A percentile compares a stretch with the other conserved stretches of the same genome.
phyloP scores from a whole-genome alignment of 2,113 vertebrate species.

The Xiphophorus couchianus region DNA sequence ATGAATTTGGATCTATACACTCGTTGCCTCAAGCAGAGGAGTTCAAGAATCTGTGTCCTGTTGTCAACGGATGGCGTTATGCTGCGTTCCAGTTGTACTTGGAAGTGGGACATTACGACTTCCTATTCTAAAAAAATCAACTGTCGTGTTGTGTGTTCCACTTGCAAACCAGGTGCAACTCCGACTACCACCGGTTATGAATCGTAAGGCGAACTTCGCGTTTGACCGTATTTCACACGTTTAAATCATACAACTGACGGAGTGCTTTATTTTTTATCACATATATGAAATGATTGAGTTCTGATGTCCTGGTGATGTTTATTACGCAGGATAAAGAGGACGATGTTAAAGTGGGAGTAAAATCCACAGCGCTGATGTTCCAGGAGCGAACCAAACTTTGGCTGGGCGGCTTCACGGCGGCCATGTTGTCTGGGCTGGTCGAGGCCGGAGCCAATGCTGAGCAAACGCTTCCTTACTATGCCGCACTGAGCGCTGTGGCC shows the following conservation, averaged over 20 bases:
- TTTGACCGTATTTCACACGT: too few species aligned
- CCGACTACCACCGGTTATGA: too few species aligned
- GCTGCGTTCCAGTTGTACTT: too few species aligned
- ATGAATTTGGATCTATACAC: background rate
- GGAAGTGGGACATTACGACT: too few species aligned
- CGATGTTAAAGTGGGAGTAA: constrained; percentile 87
- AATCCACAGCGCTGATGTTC: constrained; percentile 91
- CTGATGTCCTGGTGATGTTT: background rate
- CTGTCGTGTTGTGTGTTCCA: too few species aligned
- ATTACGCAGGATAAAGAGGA: constrained; percentile 89
- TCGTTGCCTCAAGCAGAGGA: background rate
- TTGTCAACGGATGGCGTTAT: too few species aligned
- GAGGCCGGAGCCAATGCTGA: constrained; percentile 82
- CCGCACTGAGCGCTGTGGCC: constrained; percentile 75
- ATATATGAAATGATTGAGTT: background rate
- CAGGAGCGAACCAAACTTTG: constrained; percentile 88
- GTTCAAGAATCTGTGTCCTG: too few species aligned
- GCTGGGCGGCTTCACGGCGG: constrained; percentile 86
- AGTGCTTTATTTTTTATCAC: background rate
- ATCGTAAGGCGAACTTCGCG: too few species aligned
- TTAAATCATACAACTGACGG: background rate
- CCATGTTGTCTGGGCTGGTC: constrained; percentile 86
- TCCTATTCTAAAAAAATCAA: too few species aligned
- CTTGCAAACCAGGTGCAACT: too few species aligned
- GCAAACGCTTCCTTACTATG: constrained; percentile 89